Evolutionary conservation across 2,797 vertebrate species (phyloP), one percentile per base, ranked within the genome.

Genomic region (Acanthiza pusilla): DNA sequence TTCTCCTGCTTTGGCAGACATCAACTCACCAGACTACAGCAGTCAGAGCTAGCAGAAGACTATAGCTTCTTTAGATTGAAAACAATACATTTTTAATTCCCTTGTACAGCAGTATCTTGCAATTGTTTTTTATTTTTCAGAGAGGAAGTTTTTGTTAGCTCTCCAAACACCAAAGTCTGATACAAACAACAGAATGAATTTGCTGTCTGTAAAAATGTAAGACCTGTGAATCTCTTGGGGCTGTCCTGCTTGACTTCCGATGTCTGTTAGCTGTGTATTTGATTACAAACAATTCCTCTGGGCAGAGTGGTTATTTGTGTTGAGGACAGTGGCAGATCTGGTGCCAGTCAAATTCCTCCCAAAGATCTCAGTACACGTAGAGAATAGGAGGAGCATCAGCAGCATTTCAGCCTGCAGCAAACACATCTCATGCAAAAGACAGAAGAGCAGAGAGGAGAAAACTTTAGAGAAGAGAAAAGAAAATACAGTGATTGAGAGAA

Each of bases 321-420:
- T 76, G 55, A 66, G 70, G 73, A 38, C 81, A 22, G 67, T 80
- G 62, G 66, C 70, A 89, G 58, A 58, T 53, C 68, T 84, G 11
- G 76, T 96, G 94, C 89, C 79, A 61, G 48, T 47, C 53, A 81
- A 12, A 87, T 96, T 94, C 91, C 83, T 97, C 90, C 68, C 96
- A 77, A 91, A 89, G 85, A 94, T 74, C 88, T 94, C 7, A 0
- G 81, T 95, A 79, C 58, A 82, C 12, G 16, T 62, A 91, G 62
- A 86, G 53, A 89, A 91, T 89, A 96, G 97, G 97, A 95, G 97
- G 97, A 95, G 97, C 96, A 81, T 95, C 78, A 86, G 50, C 76
- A 95, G 88, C 86, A 85, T 84, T 87, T 88, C 71, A 55, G 85
- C 85, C 25, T 77, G 73, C 88, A 94, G 85, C 63, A 90, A 95